Evolutionary conservation across 1,140 invertebrate genomes (phyloP).

Genomic region (Ceratina calcarata): DNA sequence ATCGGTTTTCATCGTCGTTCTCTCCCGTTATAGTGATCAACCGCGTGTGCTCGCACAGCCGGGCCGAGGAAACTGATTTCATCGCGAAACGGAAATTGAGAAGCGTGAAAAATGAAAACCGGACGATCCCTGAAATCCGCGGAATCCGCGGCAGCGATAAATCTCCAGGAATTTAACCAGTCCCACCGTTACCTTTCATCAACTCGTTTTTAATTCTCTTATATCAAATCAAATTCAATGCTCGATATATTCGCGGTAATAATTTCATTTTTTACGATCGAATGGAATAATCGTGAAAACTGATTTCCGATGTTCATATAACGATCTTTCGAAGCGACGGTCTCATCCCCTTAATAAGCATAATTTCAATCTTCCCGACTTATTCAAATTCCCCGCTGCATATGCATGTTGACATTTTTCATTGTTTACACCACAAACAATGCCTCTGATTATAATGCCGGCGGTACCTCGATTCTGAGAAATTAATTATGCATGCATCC

Average conservation of each 20-base stretch:
- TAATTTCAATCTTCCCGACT: not conserved
- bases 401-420: not conserved
- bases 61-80: conserved; percentile 46
- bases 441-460: not conserved
- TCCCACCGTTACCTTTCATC: no score
- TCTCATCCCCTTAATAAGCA: not conserved
- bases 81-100: conserved; percentile 62
- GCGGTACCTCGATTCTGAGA: not conserved
- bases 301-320: not conserved
- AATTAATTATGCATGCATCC: conserved; percentile 43
- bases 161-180: not conserved
- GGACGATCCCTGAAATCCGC: conserved; percentile 7
- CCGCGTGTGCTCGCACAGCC: not conserved
- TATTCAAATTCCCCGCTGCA: not conserved
- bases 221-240: no score
- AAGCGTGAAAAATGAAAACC: conserved; percentile 23
- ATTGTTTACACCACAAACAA: not conserved
- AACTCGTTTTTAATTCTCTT: no score
- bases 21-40: no score
- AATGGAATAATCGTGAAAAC: no score
- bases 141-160: not conserved
- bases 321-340: not conserved
- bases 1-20: conserved; percentile 9
- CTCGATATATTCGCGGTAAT: no score
- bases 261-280: no score